Base-by-base conservation (phyloP, 2,113 vertebrate genomes). In the Ptychochromis oligacanthus region DNA sequence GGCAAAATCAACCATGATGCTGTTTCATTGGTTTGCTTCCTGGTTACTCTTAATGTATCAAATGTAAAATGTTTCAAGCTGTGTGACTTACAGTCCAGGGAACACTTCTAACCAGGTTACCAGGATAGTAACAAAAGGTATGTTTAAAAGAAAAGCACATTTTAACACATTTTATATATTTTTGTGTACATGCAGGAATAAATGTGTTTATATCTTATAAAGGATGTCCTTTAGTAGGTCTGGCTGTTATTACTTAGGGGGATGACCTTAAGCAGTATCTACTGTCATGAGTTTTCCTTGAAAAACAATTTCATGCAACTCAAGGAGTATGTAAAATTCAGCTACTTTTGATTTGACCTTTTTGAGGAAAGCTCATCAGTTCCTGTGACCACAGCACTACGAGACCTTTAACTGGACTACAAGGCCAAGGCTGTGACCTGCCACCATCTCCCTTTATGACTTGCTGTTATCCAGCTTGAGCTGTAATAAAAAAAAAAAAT, bases 361-460 rank as follows among this genome's bases (percentile, higher is more conserved):
- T n/a, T 79, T 75, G 60, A 77, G 49, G 43, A 70, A 67, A 58
- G 4, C 60, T 52, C 6, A 11, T 84, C 76, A 56, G 34, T 90
- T 75, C 80, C 10, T 83, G 62, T 59, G 56, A 49, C 76, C 75
- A 46, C 56, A 85, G 52, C 4, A 12, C 62, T 26, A 81, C 85
- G 81, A 83, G 76, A 65, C 58, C 49, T 90, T 88, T 90, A 90
- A 84, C 26, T 70, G 70, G 77, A 55, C 80, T 59, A n/a, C 64
- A 64, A 82, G 49, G 52, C 40, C 55, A 43, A 64, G 78, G 77
- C 75, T 15, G 57, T 88, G 89, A 89, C 90, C 79, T 79, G 75
- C 86, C 87, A 89, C 85, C 87, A 82, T 64, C 79, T 78, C 80
- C 52, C 77, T 93, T 92, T 93, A 91, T 89, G 84, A 85, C 88